These are phyloP conservation scores for Glyphotaelius pellucidus DNA, from an alignment of 2,888 invertebrate genomes.

Conservation along the genomic window DNA sequence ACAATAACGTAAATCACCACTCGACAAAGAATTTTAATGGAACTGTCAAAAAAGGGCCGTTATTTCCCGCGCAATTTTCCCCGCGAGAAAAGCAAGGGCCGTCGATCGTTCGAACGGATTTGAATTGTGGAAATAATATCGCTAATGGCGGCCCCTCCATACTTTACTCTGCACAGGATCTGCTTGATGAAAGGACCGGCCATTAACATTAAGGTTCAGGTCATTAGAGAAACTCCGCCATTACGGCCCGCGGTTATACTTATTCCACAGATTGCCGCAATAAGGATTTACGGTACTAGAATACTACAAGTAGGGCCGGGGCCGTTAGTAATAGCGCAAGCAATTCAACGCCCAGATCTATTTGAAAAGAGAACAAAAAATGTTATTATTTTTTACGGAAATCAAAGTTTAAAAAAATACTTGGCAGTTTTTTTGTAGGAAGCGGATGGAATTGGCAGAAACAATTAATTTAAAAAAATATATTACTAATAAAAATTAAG, in stretches of 20 bases:
- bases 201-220: constrained; percentile 41
- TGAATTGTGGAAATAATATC: constrained; percentile 41
- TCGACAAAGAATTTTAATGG: constrained; percentile 52
- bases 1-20: constrained; percentile 41
- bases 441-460: neutral
- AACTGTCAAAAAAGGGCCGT: constrained; percentile 45
- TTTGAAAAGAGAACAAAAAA: neutral
- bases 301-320: neutral
- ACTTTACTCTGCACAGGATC: neutral
- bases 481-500: too few relatives aligned
- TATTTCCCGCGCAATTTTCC: constrained; percentile 46
- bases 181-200: constrained; percentile 31
- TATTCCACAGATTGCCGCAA: constrained; percentile 22
- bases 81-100: constrained; percentile 28
- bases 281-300: constrained; percentile 18
- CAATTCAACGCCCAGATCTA: neutral
- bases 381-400: neutral
- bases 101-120: constrained; percentile 37
- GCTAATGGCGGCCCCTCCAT: constrained; percentile 24
- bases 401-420: neutral
- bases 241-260: constrained; percentile 8
- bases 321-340: neutral
- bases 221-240: constrained; percentile 41
- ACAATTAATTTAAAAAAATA: too few relatives aligned
- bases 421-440: neutral